These are phyloP conservation scores for Diloba caeruleocephala DNA, from an alignment of 2,888 invertebrate genomes.

Conservation along the genomic window DNA sequence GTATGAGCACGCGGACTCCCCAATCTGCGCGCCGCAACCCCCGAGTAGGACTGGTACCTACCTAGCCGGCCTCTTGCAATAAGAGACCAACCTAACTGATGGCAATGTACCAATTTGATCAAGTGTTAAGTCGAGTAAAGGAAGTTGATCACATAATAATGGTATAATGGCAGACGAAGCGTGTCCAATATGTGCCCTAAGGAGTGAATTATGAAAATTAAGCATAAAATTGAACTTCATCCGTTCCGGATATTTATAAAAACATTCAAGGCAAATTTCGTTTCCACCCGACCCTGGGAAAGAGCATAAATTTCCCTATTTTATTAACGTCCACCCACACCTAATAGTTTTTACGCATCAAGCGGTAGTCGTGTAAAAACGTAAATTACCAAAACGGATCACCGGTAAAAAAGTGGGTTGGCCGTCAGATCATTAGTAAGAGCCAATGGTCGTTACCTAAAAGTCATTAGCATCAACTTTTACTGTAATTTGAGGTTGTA, in stretches of 20 bases:
- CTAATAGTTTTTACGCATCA: slow-evolving; percentile 67
- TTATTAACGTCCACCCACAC: slow-evolving; percentile 56
- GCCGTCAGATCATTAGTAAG: slow-evolving; percentile 81
- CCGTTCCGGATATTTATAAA: slow-evolving; percentile 12
- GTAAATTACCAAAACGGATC: slow-evolving; percentile 84
- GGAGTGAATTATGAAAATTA: slow-evolving; percentile 8
- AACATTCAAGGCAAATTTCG: slow-evolving; percentile 16
- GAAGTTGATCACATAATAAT: too few species aligned
- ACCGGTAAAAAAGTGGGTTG: slow-evolving; percentile 85
- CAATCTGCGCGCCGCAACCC: too few species aligned
- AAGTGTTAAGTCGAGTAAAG: too few species aligned
- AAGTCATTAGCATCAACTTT: slow-evolving; percentile 88
- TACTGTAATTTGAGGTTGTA: slow-evolving; percentile 82
- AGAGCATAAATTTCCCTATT: slow-evolving; percentile 54
- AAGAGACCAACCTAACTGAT: too few species aligned
- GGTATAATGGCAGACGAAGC: not conserved
- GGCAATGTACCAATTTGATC: too few species aligned
- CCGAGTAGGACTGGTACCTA: too few species aligned
- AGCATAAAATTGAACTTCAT: slow-evolving; percentile 26
- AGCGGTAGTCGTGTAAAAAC: slow-evolving; percentile 75
- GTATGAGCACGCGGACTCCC: too few species aligned
- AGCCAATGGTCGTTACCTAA: slow-evolving; percentile 88
- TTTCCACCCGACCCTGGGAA: slow-evolving; percentile 26
- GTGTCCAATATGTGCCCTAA: not conserved
- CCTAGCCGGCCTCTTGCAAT: too few species aligned